Base-by-base conservation (phyloP, 2,888 invertebrate genomes). In the Drosophila imparisetae region DNA sequence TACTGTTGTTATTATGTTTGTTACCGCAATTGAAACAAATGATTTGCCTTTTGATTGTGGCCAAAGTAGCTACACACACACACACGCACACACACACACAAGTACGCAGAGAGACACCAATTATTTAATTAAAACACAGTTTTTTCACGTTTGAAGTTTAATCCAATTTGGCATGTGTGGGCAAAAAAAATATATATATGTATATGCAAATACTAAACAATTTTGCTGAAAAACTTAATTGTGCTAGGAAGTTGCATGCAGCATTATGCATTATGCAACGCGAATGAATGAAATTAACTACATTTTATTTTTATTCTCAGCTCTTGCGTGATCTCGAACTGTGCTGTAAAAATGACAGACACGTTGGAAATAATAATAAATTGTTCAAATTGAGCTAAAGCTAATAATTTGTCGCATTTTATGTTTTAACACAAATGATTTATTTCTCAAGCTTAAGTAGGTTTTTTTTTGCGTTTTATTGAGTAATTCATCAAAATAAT, bases 1-100 rank as follows among this genome's bases (percentile, higher is more conserved):
- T 61, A 34, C 40, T 63, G 27, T 66, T 77, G 49, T 65, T 62
- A 52, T 78, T 63, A 65, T 72, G 72, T 62, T 48, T 61, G 66
- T 74, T 75, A 77, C 72, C 64, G 85, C 87, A 87, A 79, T 83
- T 83, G 86, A 61, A 87, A 78, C 81, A 87, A 86, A 78, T 88
- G 81, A 86, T 86, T 83, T 88, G 80, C 77, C 66, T 80, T 82
- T 85, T 75, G 78, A 82, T 75, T 83, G 76, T 63, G 67, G 70
- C 64, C 63, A 72, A 55, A 40, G 70, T 66, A 79, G 64, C 32
- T 10, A 29, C 27, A 24, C 15, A 63, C 13, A 58, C n/a, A 54
- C 13, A 45, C 27, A 58, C 18, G 54, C n/a, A 40, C 24, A 40
- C 36, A 60, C 32, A 13, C 29, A 52, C 36, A 40, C 34, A 62